phyloP scores from a whole-genome alignment of 2,113 vertebrate genomes.

The Salvelinus sp. region DNA sequence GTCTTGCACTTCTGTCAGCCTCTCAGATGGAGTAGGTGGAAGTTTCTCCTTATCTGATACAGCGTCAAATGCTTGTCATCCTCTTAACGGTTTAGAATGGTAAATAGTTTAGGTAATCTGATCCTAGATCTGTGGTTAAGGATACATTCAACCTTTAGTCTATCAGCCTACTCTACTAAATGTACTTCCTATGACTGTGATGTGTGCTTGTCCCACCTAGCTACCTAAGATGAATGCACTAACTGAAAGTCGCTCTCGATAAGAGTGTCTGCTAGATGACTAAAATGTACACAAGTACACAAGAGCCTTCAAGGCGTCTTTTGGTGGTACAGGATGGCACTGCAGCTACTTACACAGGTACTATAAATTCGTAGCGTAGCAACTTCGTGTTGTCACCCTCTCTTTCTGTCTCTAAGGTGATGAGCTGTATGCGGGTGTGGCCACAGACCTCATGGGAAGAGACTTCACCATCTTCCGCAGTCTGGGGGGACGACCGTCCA shows the following conservation, averaged over 20 bases:
- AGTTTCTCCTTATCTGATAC: slow-evolving; percentile 47
- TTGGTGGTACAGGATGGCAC: background rate
- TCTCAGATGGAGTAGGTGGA: background rate
- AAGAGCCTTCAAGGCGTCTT: too few species aligned
- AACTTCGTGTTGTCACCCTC: slow-evolving; percentile 5
- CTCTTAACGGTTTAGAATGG: too few species aligned
- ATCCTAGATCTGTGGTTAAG: too few species aligned
- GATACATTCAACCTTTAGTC: too few species aligned
- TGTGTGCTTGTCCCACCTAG: too few species aligned
- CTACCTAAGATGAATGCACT: too few species aligned
- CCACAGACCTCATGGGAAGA: slow-evolving; percentile 97
- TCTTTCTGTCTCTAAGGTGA: slow-evolving; percentile 74
- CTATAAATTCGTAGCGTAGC: background rate
- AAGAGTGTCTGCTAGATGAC: slow-evolving; percentile 39
- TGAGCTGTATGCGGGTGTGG: slow-evolving; percentile 94
- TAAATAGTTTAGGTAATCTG: too few species aligned
- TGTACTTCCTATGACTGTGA: too few species aligned
- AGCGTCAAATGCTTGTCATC: background rate
- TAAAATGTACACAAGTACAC: too few species aligned
- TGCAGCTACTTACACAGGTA: background rate
- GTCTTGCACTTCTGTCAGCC: slow-evolving; percentile 15
- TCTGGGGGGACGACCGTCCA: slow-evolving; percentile 85
- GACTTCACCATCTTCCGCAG: slow-evolving; percentile 99
- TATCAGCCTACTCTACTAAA: too few species aligned
- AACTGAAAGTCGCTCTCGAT: slow-evolving; percentile 40